Evolutionary conservation across 1,140 invertebrate genomes (phyloP).

Genomic region (Portunus trituberculatus): DNA sequence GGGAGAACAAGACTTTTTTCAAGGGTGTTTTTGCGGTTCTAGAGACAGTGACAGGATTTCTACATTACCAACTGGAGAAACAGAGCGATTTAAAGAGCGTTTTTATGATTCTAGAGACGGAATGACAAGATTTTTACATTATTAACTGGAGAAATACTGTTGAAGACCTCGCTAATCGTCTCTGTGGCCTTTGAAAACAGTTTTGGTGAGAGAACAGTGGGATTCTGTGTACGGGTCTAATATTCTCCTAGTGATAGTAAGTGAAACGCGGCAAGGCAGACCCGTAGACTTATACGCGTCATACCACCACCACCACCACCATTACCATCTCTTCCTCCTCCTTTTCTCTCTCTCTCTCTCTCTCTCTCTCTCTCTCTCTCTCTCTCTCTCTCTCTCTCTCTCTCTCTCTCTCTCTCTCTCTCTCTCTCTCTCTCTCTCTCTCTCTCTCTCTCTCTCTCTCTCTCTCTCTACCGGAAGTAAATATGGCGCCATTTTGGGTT

Average conservation of each 20-base stretch:
- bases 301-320: background rate
- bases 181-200: too few species aligned
- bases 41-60: too few species aligned
- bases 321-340: background rate
- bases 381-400: conserved; percentile 27
- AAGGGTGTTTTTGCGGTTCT: too few species aligned
- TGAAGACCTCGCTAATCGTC: too few species aligned
- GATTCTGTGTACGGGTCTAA: too few species aligned
- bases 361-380: conserved; percentile 52
- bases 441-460: background rate
- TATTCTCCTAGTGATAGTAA: background rate
- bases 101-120: too few species aligned
- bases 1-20: too few species aligned
- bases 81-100: too few species aligned
- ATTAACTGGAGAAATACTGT: too few species aligned
- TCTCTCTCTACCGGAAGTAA: background rate
- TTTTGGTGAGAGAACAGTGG: too few species aligned
- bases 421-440: conserved; percentile 33
- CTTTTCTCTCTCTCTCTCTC: conserved; percentile 31
- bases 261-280: background rate
- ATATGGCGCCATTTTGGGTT: background rate
- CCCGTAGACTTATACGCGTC: background rate
- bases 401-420: background rate
- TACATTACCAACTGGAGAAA: too few species aligned
- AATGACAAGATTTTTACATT: too few species aligned